Evolutionary conservation across 2,113 vertebrate species (phyloP), one percentile per base, ranked within the genome.

Genomic region (Vulpes lagopus): DNA sequence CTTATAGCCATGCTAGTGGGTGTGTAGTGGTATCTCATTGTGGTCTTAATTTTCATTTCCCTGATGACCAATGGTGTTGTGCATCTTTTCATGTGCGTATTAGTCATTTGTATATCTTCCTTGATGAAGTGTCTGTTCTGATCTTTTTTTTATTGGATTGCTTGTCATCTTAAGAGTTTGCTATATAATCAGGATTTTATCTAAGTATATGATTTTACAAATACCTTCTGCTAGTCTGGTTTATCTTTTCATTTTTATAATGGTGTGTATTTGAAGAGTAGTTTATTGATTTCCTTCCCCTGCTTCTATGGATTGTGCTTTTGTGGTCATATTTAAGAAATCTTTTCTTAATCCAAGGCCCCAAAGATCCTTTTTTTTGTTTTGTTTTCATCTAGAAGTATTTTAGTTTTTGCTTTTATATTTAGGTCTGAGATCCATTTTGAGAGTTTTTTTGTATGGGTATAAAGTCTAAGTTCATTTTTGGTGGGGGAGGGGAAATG

Each of bases 31-130:
- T 95, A 81, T 86, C 60, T 96, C 53, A 91, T 69, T 94, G 59
- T 96, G 91, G 49, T 96, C 96, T 97, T 89, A 94, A 79, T 94
- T 92, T 90, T 88, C 55, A 59, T 94, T 78, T 96, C 49, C 38
- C 16, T 81, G 71, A 86, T 94, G 59, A 71, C 55, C 82, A 69
- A 3, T 92, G 49, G 35, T 88, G 49, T 83, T 95, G 32, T 96
- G n/a, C 38, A 71, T 86, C 43, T 94, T 97, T 80, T 94, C 93
- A 57, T 94, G 64, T 92, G 80, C 19, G 30, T 91, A 53, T 93
- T 95, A 93, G 65, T 5, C 17, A 35, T 80, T 94, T 67, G 20
- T 87, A 82, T 91, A 91, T 89, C 35, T 92, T 94, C 14, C 67
- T 95, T 92, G 49, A 57, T 90, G 57, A 96, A 92, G 20, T 94